These are phyloP conservation scores for Astur gentilis DNA, from an alignment of 2,113 vertebrate species.

Conservation along the genomic window DNA sequence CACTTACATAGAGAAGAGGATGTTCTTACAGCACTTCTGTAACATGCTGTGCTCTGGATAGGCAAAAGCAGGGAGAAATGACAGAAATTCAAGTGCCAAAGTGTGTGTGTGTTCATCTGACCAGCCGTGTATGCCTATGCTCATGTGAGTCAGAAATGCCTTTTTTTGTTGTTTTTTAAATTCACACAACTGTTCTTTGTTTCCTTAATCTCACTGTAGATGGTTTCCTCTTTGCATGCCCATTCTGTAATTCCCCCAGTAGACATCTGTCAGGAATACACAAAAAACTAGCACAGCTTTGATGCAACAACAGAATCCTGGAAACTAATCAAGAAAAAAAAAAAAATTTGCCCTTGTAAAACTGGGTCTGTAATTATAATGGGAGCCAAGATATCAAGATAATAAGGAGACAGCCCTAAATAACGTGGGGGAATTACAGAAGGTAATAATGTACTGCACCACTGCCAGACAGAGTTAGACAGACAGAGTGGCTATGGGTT, in stretches of 20 bases:
- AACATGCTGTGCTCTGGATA: neutral
- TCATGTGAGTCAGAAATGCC: neutral
- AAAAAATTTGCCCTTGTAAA: conserved; percentile 61
- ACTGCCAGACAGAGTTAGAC: conserved; percentile 57
- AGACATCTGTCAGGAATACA: conserved; percentile 63
- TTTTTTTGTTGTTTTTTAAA: neutral
- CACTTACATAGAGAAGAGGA: neutral
- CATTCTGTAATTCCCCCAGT: conserved; percentile 46
- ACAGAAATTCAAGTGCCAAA: neutral
- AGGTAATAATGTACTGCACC: conserved; percentile 59
- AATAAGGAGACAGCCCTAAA: conserved; percentile 70
- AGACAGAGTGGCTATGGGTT: conserved; percentile 60
- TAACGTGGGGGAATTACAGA: conserved; percentile 67
- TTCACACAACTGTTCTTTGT: conserved; percentile 31
- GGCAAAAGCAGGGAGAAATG: neutral
- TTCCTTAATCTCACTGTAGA: conserved; percentile 42
- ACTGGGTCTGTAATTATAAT: conserved; percentile 68
- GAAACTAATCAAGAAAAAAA: conserved; percentile 63
- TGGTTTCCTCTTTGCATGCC: conserved; percentile 50
- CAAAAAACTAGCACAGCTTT: conserved; percentile 54
- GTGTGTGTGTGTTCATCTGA: neutral
- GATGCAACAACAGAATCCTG: conserved; percentile 65
- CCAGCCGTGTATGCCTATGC: neutral
- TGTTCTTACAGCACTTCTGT: neutral
- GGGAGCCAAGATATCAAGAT: conserved; percentile 67